Conservation (phyloP, 1,140 invertebrate species). For the Caenorhabditis elegans region WBcel235 BX284604.4:1458001-1458500, state of each 20-base stretch:
- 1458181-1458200: too few species aligned
- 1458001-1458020: too few species aligned
- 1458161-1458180: too few species aligned
- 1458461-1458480: constrained; percentile 92
- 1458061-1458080: too few species aligned
- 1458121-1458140: too few species aligned
- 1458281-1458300: background rate
- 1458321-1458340: constrained; percentile 54
- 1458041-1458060: too few species aligned
- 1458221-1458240: constrained; percentile 42
- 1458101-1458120: too few species aligned
- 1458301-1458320: background rate
- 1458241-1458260: constrained; percentile 50
- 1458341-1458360: constrained; percentile 53
- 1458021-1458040: too few species aligned
- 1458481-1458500: constrained; percentile 87
- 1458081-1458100: too few species aligned
- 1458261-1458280: constrained; percentile 48
- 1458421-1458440: constrained; percentile 77
- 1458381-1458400: constrained; percentile 88
- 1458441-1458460: constrained; percentile 86
- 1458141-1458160: too few species aligned
- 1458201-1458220: too few species aligned
- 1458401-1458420: constrained; percentile 97
- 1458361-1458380: constrained; percentile 84